Conservation (phyloP, 1,140 invertebrate genomes). For the Drosophila pandora region DNA sequence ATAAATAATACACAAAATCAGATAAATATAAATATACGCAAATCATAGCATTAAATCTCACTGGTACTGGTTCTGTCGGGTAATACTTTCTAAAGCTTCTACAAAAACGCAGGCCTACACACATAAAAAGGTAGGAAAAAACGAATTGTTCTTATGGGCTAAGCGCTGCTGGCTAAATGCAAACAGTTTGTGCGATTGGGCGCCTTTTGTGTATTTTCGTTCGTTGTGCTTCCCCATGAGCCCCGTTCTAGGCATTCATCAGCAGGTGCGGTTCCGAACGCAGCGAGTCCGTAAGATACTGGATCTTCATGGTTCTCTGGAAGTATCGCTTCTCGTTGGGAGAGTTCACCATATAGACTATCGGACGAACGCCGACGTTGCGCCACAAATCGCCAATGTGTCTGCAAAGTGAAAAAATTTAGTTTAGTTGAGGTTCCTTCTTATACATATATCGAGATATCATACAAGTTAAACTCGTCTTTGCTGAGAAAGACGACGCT, state of each 20-base stretch:
- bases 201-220: slow-evolving; percentile 28
- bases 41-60: slow-evolving; percentile 48
- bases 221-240: slow-evolving; percentile 8
- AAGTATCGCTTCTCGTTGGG: slow-evolving; percentile 83
- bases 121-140: slow-evolving; percentile 18
- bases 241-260: slow-evolving; percentile 65
- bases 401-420: slow-evolving; percentile 32
- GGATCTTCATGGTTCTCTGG: slow-evolving; percentile 82
- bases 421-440: not conserved
- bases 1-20: not conserved
- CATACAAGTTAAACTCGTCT: slow-evolving; percentile 83
- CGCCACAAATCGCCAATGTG: slow-evolving; percentile 82
- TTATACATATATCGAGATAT: not conserved
- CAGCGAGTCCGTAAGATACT: slow-evolving; percentile 82
- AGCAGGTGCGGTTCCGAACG: slow-evolving; percentile 82
- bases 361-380: slow-evolving; percentile 80
- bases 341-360: slow-evolving; percentile 83
- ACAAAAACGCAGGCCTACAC: slow-evolving; percentile 34
- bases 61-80: slow-evolving; percentile 50
- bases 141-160: not conserved
- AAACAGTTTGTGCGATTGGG: slow-evolving; percentile 53
- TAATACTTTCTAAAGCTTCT: slow-evolving; percentile 70
- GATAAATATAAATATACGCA: slow-evolving; percentile 53
- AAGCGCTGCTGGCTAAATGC: slow-evolving; percentile 63
- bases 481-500: slow-evolving; percentile 82